Conservation (phyloP, 2,888 invertebrate genomes). For the Zele albiditarsus region DNA sequence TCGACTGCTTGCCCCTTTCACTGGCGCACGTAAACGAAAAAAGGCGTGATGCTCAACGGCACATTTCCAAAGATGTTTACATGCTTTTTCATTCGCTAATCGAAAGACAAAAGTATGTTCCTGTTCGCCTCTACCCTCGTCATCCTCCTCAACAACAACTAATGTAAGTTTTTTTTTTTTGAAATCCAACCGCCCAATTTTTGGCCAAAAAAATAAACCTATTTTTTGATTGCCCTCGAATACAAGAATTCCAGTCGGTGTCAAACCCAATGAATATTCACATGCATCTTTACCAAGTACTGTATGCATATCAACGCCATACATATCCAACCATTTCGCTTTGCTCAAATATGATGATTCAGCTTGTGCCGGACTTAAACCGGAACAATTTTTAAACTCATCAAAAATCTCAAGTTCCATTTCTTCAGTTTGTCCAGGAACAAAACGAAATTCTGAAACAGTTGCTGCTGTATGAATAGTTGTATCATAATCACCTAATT, state of each 20-base stretch:
- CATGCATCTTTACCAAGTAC: conserved; percentile 97
- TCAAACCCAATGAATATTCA: conserved; percentile 96
- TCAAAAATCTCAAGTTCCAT: conserved; percentile 96
- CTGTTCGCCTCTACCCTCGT: conserved; percentile 92
- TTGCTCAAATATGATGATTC: conserved; percentile 96
- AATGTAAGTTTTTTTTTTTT: conserved; percentile 97
- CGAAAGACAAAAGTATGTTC: conserved; percentile 99
- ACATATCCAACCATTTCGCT: conserved; percentile 98
- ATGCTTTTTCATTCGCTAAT: conserved; percentile 96
- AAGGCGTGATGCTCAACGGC: conserved; percentile 99
- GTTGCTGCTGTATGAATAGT: conserved; percentile 94
- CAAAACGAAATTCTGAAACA: conserved; percentile 98
- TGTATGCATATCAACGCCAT: conserved; percentile 98
- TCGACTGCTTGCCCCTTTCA: conserved; percentile 89
- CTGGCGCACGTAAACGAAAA: conserved; percentile 93
- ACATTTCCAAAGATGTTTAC: conserved; percentile 99
- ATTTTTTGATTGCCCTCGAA: conserved; percentile 98
- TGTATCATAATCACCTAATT: conserved; percentile 97
- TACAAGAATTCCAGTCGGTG: conserved; percentile 98
- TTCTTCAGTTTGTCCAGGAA: conserved; percentile 96
- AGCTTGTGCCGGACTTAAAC: conserved; percentile 95
- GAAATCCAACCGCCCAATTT: conserved; percentile 97
- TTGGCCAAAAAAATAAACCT: conserved; percentile 99
- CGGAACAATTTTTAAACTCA: conserved; percentile 89
- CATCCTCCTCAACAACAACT: conserved; percentile 98